Percentiles rank a stretch among this genome's conserved stretches.
These are phyloP conservation scores for Lepas anatifera DNA, from an alignment of 2,888 invertebrate species.

Conservation along the genomic window DNA sequence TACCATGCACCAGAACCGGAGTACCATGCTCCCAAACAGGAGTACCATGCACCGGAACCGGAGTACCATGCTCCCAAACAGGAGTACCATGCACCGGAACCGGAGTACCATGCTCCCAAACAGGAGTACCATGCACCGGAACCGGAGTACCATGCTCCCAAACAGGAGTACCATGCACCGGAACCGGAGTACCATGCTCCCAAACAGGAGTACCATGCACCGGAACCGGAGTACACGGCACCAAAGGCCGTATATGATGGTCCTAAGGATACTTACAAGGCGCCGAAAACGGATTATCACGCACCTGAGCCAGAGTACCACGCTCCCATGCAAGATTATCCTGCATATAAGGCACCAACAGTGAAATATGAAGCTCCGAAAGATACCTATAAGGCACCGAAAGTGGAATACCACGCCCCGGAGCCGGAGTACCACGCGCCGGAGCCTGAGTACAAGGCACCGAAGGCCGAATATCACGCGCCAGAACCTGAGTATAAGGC, in stretches of 20 bases:
- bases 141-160: conserved; percentile 16
- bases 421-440: conserved; percentile 19
- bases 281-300: conserved; percentile 13
- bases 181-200: conserved; percentile 10
- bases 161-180: conserved; percentile 15
- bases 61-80: background rate
- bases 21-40: conserved; percentile 14
- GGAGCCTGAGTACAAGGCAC: conserved; percentile 12
- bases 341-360: conserved; percentile 16
- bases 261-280: conserved; percentile 12
- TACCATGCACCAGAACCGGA: conserved; percentile 14
- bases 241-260: background rate
- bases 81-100: background rate
- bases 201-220: conserved; percentile 13
- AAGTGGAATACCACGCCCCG: conserved; percentile 14
- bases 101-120: background rate
- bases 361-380: conserved; percentile 13
- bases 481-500: conserved; percentile 18
- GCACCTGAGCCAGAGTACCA: conserved; percentile 18
- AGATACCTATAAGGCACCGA: conserved; percentile 14
- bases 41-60: conserved; percentile 13
- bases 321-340: conserved; percentile 15
- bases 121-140: background rate
- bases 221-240: conserved; percentile 16
- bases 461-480: conserved; percentile 4